Base-by-base conservation (phyloP, 2,888 invertebrate genomes). In the Ochropacha duplaris region DNA sequence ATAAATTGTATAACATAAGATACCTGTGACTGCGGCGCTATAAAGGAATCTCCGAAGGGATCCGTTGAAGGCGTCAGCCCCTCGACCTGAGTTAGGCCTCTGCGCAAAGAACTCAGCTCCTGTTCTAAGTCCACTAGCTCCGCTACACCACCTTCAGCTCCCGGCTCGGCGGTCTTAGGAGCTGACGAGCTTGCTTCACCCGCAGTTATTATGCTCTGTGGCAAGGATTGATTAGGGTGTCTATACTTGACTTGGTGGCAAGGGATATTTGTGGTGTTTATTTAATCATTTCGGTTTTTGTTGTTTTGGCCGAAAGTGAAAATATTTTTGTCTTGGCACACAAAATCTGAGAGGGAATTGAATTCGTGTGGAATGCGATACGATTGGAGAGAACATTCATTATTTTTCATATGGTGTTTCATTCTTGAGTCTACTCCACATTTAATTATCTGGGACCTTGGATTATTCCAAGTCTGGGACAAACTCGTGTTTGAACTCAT, bases 11-110 rank as follows among this genome's bases (percentile, higher is more conserved):
- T 9, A 1, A 34, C 34, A 9, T 36, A 36, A 50, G 54, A 69
- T 62, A 90, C 90, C 81, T 87, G 87, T 31, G 87, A 74, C 14
- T 87, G 83, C 19, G 85, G 76, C 54, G 76, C 76, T 36, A 83
- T 90, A 64, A 92, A 92, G 28, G 91, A 92, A 72, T 92, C 92
- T 34, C 92, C 92, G 58, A 92, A 92, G 3, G 92, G 92, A 62
- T 92, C 92, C 4, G 94, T 90, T n/a, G 94, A 92, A 2, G 96
- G 94, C 3, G 97, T 97, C 36, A 97, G 95, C 59, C 96, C 95
- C 83, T 97, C 97, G 94, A 98, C 97, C 88, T 98, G 97, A 68
- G 96, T 96, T 63, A 98, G 95, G 1, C 98, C 98, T 69, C 97
- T 95, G 80, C 98, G 96, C 72, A 98, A 89, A 59, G 97, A 97